These are phyloP conservation scores for Batillaria attramentaria DNA, from an alignment of 1,140 invertebrate species.

Conservation along the genomic window DNA sequence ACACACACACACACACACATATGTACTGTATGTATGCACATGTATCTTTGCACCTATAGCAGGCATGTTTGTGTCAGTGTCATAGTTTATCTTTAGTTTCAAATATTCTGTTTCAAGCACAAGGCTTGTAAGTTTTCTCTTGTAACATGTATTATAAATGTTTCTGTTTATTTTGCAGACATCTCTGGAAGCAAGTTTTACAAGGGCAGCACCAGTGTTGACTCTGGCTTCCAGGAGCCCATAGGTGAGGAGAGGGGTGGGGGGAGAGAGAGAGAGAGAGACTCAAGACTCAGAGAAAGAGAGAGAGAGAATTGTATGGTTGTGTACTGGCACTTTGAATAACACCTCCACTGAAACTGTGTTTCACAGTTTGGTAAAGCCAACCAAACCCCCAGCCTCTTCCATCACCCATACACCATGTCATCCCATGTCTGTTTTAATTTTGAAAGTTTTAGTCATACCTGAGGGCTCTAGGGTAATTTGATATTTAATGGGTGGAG, in stretches of 20 bases:
- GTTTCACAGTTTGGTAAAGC: no score
- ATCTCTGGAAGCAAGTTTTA: conserved; percentile 45
- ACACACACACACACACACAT: conserved; percentile 20
- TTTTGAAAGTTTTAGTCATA: no score
- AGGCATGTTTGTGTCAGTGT: background rate
- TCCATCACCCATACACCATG: no score
- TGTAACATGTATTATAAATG: background rate
- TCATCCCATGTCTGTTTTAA: no score
- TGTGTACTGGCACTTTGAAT: no score
- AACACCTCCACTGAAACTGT: no score
- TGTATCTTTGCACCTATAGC: background rate
- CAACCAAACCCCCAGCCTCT: no score
- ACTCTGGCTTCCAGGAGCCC: conserved; percentile 50
- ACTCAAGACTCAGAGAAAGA: no score
- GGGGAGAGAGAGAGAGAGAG: no score
- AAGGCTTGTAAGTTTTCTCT: background rate
- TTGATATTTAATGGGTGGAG: no score
- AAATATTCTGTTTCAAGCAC: background rate
- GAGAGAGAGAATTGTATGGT: no score
- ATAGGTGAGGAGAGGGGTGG: conserved; percentile 52
- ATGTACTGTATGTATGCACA: background rate
- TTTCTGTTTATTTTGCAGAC: conserved; percentile 17
- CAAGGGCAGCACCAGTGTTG: conserved; percentile 50
- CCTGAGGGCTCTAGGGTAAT: no score
- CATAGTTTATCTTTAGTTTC: background rate